Evolutionary conservation across 1,140 invertebrate genomes (phyloP), one percentile per base, ranked within the genome.

Genomic region (Ceratosolen fusciceps): DNA sequence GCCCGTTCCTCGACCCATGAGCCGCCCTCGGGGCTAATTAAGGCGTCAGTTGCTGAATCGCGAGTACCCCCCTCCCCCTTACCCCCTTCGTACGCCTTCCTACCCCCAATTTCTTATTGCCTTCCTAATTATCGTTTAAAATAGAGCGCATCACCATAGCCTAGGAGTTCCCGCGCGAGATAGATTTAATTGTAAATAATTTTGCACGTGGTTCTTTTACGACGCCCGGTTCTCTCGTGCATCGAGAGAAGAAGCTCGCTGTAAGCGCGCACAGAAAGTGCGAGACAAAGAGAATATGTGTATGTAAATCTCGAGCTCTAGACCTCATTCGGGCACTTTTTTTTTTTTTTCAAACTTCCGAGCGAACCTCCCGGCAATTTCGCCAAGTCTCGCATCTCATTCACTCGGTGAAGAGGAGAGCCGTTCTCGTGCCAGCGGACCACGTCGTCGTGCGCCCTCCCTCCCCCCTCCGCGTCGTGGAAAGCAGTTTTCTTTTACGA

Each of bases 351-450:
- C n/a, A n/a, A n/a, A n/a, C n/a, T n/a, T n/a, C n/a, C n/a, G 24
- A 62, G 39, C 39, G 21, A 29, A 19, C 1, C 37, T 21, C 14
- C 37, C 26, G 2, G 43, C 60, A 49, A 75, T 43, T 75, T 75
- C 39, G 73, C 81, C 83, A 85, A 82, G 70, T 82, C 65, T 79
- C 67, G 78, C 74, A 72, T 49, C 31, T 81, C 75, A 73, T 56
- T 80, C 56, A 65, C 73, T 31, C 54, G 67, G 39, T 80, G 43
- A 80, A 67, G 73, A 26, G 31, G 24, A 77, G 43, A 76, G 67
- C 73, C 26, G 75, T 76, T 26, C 58, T 49, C 75, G 80, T 49
- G 71, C n/a, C n/a, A n/a, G n/a, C n/a, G n/a, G n/a, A n/a, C n/a
- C n/a, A n/a, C n/a, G n/a, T n/a, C n/a, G n/a, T 43, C 43, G 43